These are phyloP conservation scores for Penaeus japonicus DNA, from an alignment of 1,140 invertebrate genomes.

Conservation along the genomic window DNA sequence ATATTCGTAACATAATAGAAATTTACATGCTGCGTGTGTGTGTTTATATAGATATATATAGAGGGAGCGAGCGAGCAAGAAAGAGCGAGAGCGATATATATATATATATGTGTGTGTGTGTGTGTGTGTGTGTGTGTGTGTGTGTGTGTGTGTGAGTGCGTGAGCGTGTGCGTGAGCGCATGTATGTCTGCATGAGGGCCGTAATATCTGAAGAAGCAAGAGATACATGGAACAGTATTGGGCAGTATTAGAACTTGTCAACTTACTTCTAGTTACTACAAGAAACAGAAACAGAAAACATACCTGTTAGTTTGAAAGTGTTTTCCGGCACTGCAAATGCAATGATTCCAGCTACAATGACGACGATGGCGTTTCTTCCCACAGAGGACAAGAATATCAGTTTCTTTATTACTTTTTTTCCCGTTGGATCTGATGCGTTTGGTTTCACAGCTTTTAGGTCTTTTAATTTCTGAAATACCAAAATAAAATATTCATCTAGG, in stretches of 20 bases:
- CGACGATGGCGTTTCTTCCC: slow-evolving; percentile 79
- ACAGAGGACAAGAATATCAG: slow-evolving; percentile 78
- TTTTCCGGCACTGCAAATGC: slow-evolving; percentile 6
- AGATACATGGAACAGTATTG: no score
- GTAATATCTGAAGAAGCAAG: no score
- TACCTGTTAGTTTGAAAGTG: slow-evolving; percentile 47
- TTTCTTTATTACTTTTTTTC: slow-evolving; percentile 64
- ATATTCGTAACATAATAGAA: no score
- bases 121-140: no score
- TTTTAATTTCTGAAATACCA: slow-evolving; percentile 51
- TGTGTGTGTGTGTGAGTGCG: no score
- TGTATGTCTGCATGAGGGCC: no score
- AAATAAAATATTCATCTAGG: background rate
- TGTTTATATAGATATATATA: no score
- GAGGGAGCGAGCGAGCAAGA: no score
- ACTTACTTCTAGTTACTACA: background rate
- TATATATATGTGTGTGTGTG: no score
- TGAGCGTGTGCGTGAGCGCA: no score
- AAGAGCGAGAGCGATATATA: no score
- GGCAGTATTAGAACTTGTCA: background rate
- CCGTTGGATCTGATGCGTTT: slow-evolving; percentile 58
- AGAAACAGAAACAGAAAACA: background rate
- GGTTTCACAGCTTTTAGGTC: slow-evolving; percentile 50
- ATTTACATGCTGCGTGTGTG: no score
- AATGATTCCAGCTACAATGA: slow-evolving; percentile 73